Conservation (phyloP, 1,140 invertebrate genomes). For the Heliothis subflexa region DNA sequence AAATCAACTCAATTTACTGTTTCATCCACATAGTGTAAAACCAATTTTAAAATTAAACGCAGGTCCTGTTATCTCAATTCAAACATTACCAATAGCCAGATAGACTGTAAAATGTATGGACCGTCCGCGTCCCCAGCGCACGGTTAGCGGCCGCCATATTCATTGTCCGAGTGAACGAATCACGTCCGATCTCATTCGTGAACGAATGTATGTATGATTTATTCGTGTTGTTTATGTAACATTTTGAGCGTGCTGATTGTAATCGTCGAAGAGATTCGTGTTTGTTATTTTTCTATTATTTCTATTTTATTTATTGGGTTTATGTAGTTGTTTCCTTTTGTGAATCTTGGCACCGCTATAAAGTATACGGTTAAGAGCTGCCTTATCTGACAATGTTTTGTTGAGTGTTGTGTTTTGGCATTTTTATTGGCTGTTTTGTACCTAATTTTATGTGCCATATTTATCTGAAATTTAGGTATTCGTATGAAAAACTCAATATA, state of each 20-base stretch:
- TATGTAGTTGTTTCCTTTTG: conserved; percentile 36
- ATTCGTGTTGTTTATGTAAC: conserved; percentile 43
- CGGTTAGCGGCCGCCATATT: conserved; percentile 22
- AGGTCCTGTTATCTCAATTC: not conserved
- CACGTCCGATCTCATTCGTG: conserved; percentile 40
- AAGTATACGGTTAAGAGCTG: conserved; percentile 26
- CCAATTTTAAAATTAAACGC: not conserved
- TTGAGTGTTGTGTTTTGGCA: conserved; percentile 21
- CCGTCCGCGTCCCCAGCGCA: conserved; percentile 7
- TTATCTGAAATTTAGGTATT: not conserved
- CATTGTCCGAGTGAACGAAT: conserved; percentile 33
- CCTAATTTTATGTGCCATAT: conserved; percentile 9
- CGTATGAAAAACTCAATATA: not conserved
- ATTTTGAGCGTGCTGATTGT: conserved; percentile 32
- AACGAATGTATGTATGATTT: conserved; percentile 45
- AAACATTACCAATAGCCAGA: conserved; percentile 2
- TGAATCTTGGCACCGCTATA: conserved; percentile 28
- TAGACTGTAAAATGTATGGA: conserved; percentile 10
- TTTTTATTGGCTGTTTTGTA: conserved; percentile 24
- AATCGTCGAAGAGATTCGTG: conserved; percentile 30
- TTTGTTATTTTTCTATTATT: conserved; percentile 46
- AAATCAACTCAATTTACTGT: not conserved
- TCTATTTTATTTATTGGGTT: conserved; percentile 43
- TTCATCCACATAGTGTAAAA: not conserved
- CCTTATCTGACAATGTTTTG: conserved; percentile 12